These are phyloP conservation scores for Chamaea fasciata DNA, from an alignment of 2,113 vertebrate genomes.

Conservation along the genomic window DNA sequence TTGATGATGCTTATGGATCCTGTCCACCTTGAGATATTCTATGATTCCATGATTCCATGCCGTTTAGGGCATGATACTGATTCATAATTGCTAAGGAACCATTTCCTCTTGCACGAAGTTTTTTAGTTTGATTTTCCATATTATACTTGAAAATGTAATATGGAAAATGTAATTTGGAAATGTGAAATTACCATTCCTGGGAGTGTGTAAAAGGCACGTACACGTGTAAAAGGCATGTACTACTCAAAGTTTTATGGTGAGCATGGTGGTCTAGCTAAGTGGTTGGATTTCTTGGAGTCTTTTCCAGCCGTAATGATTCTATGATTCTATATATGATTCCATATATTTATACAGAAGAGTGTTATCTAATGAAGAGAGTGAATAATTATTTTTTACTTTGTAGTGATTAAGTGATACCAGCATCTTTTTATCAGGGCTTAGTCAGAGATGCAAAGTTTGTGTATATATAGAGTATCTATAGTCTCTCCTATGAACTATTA, in stretches of 20 bases:
- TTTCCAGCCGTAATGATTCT: not conserved
- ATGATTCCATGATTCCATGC: not conserved
- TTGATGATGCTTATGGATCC: not conserved
- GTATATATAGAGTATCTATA: not conserved
- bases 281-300: not conserved
- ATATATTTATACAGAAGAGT: not conserved
- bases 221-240: not conserved
- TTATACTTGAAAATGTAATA: not conserved
- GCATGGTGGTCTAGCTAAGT: not conserved
- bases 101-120: not conserved
- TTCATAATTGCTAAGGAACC: not conserved
- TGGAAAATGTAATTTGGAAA: not conserved
- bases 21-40: not conserved
- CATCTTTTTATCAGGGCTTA: not conserved
- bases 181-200: not conserved
- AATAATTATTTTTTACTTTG: not conserved
- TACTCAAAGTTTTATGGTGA: not conserved
- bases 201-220: not conserved
- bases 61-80: not conserved
- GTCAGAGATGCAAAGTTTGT: not conserved
- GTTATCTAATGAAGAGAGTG: not conserved
- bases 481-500: not conserved
- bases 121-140: not conserved
- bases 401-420: not conserved
- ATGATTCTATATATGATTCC: not conserved